Percentiles rank a stretch among this genome's conserved stretches.
Evolutionary conservation across 1,140 invertebrate genomes (phyloP).

Genomic region (Latrodectus geometricus): DNA sequence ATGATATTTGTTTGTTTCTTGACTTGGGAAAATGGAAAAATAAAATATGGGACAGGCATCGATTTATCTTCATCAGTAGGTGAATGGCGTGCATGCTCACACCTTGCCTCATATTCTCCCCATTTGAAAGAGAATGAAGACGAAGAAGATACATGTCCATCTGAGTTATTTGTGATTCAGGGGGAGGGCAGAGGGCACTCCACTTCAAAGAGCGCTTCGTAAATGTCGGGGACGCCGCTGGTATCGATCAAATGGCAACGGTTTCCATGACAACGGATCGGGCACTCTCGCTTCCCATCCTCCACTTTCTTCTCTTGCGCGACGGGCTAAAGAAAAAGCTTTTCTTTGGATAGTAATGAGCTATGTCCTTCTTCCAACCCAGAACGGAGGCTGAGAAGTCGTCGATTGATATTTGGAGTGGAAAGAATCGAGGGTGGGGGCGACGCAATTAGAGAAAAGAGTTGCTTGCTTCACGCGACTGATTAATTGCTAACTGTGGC

Average conservation of each 20-base stretch:
- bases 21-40: too few relatives aligned
- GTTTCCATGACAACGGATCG: constrained; percentile 40
- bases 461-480: constrained; percentile 25
- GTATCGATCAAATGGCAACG: constrained; percentile 51
- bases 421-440: background rate
- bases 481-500: constrained; percentile 32
- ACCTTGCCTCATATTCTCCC: constrained; percentile 6
- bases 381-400: constrained; percentile 21
- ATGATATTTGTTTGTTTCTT: too few relatives aligned
- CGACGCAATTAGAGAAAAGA: constrained; percentile 55
- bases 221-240: constrained; percentile 52
- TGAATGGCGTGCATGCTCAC: background rate
- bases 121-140: background rate
- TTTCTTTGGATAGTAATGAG: constrained; percentile 49
- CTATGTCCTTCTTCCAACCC: constrained; percentile 30
- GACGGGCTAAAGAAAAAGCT: constrained; percentile 28
- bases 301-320: background rate
- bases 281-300: background rate
- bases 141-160: constrained; percentile 7
- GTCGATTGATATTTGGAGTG: constrained; percentile 56
- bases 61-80: background rate
- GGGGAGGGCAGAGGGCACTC: constrained; percentile 20
- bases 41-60: background rate
- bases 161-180: constrained; percentile 40
- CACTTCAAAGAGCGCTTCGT: constrained; percentile 24